Evolutionary conservation across 1,140 invertebrate species (phyloP), one percentile per base, ranked within the genome.

Genomic region (Papilio xuthus): DNA sequence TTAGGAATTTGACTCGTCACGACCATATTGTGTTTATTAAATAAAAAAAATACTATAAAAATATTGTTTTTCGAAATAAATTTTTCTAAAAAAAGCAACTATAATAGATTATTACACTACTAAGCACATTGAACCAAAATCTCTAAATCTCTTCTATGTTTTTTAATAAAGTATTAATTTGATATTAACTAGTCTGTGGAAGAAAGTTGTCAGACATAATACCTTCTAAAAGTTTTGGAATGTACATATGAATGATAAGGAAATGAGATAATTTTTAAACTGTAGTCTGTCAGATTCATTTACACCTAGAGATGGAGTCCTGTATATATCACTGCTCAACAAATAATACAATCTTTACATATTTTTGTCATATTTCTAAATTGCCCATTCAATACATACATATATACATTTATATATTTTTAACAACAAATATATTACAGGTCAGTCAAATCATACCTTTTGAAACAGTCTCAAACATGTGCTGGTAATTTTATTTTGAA

Each of bases 11-110:
- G 53, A 81, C 81, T 79, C 63, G 67, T 80, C 41, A 78, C 73
- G 78, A 81, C 78, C 74, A 75, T 80, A 80, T 73, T 81, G 83
- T 85, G 78, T 83, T 84, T 86, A 86, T 84, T 84, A 84, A 89
- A 63, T 63, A 83, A 85, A 87, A 89, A 82, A 85, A 79, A 88
- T 86, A 85, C 82, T 91, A 89, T 86, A 91, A 90, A 91, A 91
- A 90, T 89, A 90, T 91, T 85, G 82, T 84, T 85, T 85, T 89
- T 87, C 86, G 84, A 82, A 83, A 86, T 83, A 89, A 80, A 83
- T 82, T 71, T 83, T 80, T 82, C 42, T 79, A 81, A 47, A 77
- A 79, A 78, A 80, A 83, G 78, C 60, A 79, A 82, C 67, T 53
- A n/a, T n/a, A n/a, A n/a, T n/a, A 71, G 75, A 74, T 78, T 74